Evolutionary conservation across 1,140 invertebrate genomes (phyloP).

Genomic region (Drosophila serrata): DNA sequence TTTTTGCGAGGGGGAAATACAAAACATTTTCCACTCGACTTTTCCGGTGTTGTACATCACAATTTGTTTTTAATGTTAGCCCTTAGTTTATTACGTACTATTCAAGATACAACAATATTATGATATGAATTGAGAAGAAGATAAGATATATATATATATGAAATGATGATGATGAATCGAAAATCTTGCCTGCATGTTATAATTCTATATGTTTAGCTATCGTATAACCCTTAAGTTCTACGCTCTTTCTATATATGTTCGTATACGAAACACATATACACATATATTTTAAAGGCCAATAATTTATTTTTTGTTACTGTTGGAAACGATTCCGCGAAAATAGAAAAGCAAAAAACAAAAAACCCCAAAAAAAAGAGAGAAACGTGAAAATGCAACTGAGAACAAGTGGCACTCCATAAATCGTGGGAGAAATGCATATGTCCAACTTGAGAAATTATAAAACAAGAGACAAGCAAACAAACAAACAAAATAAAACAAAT

Average conservation of each 20-base stretch:
- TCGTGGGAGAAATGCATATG: conserved; percentile 32
- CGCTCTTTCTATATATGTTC: conserved; percentile 67
- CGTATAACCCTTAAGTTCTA: conserved; percentile 71
- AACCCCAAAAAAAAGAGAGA: conserved; percentile 33
- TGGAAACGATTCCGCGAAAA: conserved; percentile 80
- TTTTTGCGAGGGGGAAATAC: conserved; percentile 4
- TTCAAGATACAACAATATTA: conserved; percentile 59
- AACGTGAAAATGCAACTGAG: conserved; percentile 48
- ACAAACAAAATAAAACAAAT: conserved; percentile 70
- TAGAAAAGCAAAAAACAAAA: conserved; percentile 66
- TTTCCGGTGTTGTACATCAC: conserved; percentile 79
- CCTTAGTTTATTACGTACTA: conserved; percentile 50
- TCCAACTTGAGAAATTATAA: conserved; percentile 47
- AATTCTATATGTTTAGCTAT: conserved; percentile 75
- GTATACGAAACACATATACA: conserved; percentile 44
- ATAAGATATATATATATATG: conserved; percentile 59
- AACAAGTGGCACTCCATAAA: conserved; percentile 34
- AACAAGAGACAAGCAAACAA: conserved; percentile 40
- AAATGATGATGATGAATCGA: conserved; percentile 70
- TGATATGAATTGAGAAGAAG: conserved; percentile 37
- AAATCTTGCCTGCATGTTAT: conserved; percentile 83
- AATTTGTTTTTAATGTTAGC: conserved; percentile 81
- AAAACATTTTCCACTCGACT: conserved; percentile 39
- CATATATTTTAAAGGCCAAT: conserved; percentile 75
- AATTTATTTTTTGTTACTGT: conserved; percentile 84